Evolutionary conservation across 2,113 vertebrate genomes (phyloP).

Genomic region (Hystrix brachyura): DNA sequence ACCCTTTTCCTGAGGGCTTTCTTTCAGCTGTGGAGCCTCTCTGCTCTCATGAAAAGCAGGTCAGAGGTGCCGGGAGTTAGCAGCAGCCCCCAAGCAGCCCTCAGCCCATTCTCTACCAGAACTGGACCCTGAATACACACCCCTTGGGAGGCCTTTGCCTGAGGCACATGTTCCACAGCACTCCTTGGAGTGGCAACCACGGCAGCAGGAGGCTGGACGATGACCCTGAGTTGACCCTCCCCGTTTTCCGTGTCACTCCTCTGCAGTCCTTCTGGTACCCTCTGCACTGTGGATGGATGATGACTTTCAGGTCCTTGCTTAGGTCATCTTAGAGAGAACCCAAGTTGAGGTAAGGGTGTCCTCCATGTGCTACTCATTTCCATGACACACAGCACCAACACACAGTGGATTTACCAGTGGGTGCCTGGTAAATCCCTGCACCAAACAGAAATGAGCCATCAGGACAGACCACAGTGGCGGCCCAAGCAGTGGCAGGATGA

Average conservation of each 20-base stretch:
- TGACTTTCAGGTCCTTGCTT: background rate
- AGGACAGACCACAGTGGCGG: background rate
- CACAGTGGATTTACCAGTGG: background rate
- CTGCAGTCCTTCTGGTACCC: no score
- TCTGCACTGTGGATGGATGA: background rate
- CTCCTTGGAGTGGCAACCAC: background rate
- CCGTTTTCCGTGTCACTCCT: background rate
- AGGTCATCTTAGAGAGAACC: background rate
- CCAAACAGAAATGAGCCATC: background rate
- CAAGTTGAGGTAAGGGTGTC: background rate
- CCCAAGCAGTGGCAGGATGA: background rate
- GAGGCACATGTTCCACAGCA: background rate
- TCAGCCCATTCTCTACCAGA: background rate
- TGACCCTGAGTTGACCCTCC: accelerated
- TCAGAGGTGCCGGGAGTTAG: background rate
- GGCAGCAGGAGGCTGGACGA: background rate
- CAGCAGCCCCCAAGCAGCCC: background rate
- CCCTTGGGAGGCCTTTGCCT: background rate
- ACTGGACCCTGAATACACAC: accelerated
- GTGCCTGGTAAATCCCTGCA: background rate
- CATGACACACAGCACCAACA: accelerated
- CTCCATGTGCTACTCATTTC: accelerated
- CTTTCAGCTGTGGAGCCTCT: background rate
- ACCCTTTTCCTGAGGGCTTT: background rate
- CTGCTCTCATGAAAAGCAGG: background rate